Evolutionary conservation across 1,140 invertebrate genomes (phyloP).

Genomic region (Kradibia gibbosae): DNA sequence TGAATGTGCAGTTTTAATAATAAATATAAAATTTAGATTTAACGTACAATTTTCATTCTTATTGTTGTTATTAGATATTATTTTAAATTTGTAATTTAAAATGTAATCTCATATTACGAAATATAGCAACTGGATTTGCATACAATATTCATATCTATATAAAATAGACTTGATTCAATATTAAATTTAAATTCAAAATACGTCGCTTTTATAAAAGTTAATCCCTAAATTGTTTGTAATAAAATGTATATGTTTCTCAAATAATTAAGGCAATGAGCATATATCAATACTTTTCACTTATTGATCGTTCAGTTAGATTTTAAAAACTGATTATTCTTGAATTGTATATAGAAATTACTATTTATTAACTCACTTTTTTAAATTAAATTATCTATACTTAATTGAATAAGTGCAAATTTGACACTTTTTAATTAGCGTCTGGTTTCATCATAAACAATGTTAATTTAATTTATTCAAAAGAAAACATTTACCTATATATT

Average conservation of each 20-base stretch:
- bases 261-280: no score
- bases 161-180: neutral
- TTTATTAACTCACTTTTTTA: neutral
- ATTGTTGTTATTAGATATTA: no score
- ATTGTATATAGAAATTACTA: neutral
- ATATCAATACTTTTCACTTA: no score
- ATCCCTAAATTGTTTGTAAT: neutral
- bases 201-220: neutral
- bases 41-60: no score
- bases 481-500: no score
- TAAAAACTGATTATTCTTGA: no score
- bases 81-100: no score
- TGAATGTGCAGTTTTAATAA: no score
- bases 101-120: no score
- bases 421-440: neutral
- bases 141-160: neutral
- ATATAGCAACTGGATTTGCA: neutral
- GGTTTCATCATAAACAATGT: neutral
- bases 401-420: neutral
- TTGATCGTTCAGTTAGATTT: no score
- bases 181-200: neutral
- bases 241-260: neutral
- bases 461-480: constrained; percentile 1
- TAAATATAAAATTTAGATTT: no score
- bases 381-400: neutral